These are phyloP conservation scores for Moxostoma hubbsi DNA, from an alignment of 2,797 vertebrate species.

Conservation along the genomic window DNA sequence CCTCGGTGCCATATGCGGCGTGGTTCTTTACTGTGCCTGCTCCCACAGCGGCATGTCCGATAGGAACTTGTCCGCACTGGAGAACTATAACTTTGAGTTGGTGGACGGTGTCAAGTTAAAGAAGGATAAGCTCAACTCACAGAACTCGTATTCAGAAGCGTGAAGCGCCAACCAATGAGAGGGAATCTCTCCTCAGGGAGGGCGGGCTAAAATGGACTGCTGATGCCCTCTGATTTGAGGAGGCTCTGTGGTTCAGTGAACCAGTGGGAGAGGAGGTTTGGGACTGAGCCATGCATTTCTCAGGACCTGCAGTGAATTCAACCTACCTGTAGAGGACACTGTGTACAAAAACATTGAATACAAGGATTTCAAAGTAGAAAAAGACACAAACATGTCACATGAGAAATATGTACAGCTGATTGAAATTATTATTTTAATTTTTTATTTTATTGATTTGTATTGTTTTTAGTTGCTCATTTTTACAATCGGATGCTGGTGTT, in stretches of 20 bases:
- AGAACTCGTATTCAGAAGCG: constrained; percentile 95
- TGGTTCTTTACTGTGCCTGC: constrained; percentile 96
- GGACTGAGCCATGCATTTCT: constrained; percentile 96
- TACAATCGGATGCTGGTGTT: constrained; percentile 98
- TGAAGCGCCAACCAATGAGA: constrained; percentile 74
- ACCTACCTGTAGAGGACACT: constrained; percentile 76
- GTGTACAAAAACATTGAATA: constrained; percentile 82
- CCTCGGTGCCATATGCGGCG: constrained; percentile 94
- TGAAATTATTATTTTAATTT: constrained; percentile 88
- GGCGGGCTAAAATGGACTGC: constrained; percentile 71
- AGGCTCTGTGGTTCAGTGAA: constrained; percentile 82
- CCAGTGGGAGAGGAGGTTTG: constrained; percentile 75
- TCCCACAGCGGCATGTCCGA: constrained; percentile 94
- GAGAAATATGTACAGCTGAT: constrained; percentile 89
- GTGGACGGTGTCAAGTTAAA: constrained; percentile 98
- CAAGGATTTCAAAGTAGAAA: constrained; percentile 43
- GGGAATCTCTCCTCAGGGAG: constrained; percentile 55
- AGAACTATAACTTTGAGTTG: constrained; percentile 99
- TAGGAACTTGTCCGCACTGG: constrained; percentile 97
- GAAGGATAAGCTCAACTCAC: constrained; percentile 98
- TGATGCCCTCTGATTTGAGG: constrained; percentile 76
- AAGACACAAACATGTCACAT: constrained; percentile 67
- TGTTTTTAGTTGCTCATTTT: constrained; percentile 81
- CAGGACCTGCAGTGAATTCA: constrained; percentile 95
- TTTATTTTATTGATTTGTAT: constrained; percentile 78